Conservation (phyloP, 2,888 invertebrate species). For the Apamea epomidion region DNA sequence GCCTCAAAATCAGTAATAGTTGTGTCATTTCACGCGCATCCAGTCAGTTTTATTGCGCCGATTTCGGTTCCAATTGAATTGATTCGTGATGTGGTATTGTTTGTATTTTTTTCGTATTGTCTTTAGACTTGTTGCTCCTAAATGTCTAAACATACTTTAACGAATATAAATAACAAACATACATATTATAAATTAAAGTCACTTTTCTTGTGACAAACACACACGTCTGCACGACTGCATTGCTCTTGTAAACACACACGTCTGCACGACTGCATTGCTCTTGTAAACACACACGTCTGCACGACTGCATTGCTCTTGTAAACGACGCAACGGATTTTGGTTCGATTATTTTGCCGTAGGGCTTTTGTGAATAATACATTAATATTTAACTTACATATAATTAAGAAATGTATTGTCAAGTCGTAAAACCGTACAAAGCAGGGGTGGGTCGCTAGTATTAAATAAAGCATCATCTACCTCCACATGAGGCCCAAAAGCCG, state of each 20-base stretch:
- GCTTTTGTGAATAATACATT: background rate
- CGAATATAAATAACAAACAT: background rate
- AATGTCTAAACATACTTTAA: background rate
- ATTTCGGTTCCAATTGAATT: conserved; percentile 24
- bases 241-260: background rate
- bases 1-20: conserved; percentile 37
- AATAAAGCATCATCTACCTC: conserved; percentile 73
- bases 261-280: background rate
- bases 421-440: background rate
- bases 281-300: background rate
- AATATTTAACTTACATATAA: too few relatives aligned
- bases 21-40: conserved; percentile 16
- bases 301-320: background rate
- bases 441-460: background rate
- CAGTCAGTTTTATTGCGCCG: conserved; percentile 19
- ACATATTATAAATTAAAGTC: background rate
- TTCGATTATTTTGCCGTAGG: background rate
- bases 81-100: background rate
- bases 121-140: background rate
- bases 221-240: background rate
- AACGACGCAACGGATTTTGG: background rate
- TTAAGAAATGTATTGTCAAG: background rate
- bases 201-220: background rate
- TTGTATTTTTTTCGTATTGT: background rate
- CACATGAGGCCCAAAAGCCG: conserved; percentile 84